Evolutionary conservation across 2,888 invertebrate genomes (phyloP).

Genomic region (Trissolcus brochymenae): DNA sequence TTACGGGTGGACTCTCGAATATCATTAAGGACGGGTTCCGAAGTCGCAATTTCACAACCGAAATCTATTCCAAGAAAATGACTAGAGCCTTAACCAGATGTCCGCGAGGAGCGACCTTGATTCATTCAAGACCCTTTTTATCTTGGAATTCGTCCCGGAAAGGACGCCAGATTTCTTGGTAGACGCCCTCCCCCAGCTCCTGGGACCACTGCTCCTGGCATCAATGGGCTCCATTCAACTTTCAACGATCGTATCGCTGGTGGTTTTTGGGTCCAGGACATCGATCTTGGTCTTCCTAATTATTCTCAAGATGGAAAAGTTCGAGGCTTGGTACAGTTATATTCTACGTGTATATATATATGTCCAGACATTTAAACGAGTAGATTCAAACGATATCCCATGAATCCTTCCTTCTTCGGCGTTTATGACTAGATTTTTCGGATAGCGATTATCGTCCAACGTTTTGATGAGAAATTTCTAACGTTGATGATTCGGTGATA

Average conservation of each 20-base stretch:
- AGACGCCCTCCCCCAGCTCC: slow-evolving; percentile 62
- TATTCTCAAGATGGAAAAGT: slow-evolving; percentile 66
- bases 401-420: slow-evolving; percentile 23
- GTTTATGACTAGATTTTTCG: slow-evolving; percentile 42
- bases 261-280: slow-evolving; percentile 69
- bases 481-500: slow-evolving; percentile 29
- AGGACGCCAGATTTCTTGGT: slow-evolving; percentile 76
- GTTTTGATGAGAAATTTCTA: slow-evolving; percentile 32
- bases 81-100: slow-evolving; percentile 51
- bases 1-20: slow-evolving; percentile 19
- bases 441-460: slow-evolving; percentile 45
- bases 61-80: slow-evolving; percentile 55
- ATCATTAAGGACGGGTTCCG: slow-evolving; percentile 45
- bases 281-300: slow-evolving; percentile 76
- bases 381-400: slow-evolving; percentile 38
- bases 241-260: slow-evolving; percentile 69
- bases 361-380: slow-evolving; percentile 39
- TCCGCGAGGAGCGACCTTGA: slow-evolving; percentile 66
- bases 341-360: slow-evolving; percentile 16
- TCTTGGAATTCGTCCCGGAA: slow-evolving; percentile 76
- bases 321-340: slow-evolving; percentile 45
- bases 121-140: slow-evolving; percentile 76
- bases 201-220: slow-evolving; percentile 59
- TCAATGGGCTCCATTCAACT: slow-evolving; percentile 74
- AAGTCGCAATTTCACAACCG: slow-evolving; percentile 39